Evolutionary conservation across 2,888 invertebrate species (phyloP), one percentile per base, ranked within the genome.

Genomic region (Phoenoteleia sp.): DNA sequence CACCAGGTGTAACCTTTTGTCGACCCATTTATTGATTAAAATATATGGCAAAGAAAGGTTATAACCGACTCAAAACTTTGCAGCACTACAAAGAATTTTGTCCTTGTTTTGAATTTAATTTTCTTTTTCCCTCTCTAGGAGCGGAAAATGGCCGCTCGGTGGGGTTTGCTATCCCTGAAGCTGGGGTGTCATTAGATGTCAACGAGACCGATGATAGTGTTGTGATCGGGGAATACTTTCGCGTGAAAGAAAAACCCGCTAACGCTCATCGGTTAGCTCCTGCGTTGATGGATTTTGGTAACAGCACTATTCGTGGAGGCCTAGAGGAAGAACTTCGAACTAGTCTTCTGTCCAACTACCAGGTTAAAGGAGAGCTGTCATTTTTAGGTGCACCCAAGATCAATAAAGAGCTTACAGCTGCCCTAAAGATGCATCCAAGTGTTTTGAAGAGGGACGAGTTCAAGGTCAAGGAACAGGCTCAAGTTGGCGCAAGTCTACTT

Each of bases 41-140:
- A 56, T 23, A 42, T 7, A 7, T 47, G 47, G 23, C 23, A 13
- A 60, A 60, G 72, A 72, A 36, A 72, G 72, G 60, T 47, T 9
- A 49, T 60, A 72, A 72, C 72, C 72, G 72, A 47, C 56, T 71
- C 71, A 56, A 19, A 29, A 45, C 69, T 69, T 69, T 69, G 39
- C 42, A 33, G n/a, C 15, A 29, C 15, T 56, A 29, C 33, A n/a
- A 33, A 17, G 3, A 7, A 17, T 56, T 29, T 33, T 11, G 13
- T 56, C 33, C 33, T 2, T 33, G n/a, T 15, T 33, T 33, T 33
- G n/a, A n/a, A n/a, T n/a, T n/a, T n/a, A n/a, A n/a, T n/a, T n/a
- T n/a, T n/a, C n/a, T n/a, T n/a, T n/a, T n/a, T n/a, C n/a, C n/a
- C n/a, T n/a, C n/a, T n/a, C n/a, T n/a, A n/a, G n/a, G n/a, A n/a